phyloP scores from a whole-genome alignment of 1,140 invertebrate genomes.

The Cotesia typhae region DNA sequence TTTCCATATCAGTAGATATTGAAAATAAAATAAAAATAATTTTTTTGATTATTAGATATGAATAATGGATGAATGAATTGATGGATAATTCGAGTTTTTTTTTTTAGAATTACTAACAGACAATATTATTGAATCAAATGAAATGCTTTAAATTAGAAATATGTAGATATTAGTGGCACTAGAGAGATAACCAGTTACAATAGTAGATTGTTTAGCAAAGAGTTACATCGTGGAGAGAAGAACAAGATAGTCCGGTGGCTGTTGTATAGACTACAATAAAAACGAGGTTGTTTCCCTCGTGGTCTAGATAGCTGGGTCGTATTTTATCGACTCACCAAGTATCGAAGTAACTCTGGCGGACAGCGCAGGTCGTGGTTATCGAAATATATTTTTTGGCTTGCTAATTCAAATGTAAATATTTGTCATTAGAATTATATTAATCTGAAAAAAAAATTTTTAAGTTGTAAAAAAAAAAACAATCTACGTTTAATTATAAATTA shows the following conservation, averaged over 20 bases:
- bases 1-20: too few species aligned
- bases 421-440: background rate
- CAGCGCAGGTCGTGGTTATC: slow-evolving; percentile 38
- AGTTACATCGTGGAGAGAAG: background rate
- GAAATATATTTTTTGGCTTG: slow-evolving; percentile 30
- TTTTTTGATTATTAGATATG: too few species aligned
- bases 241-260: background rate
- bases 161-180: too few species aligned
- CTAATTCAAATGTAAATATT: slow-evolving; percentile 10
- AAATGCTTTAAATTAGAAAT: too few species aligned
- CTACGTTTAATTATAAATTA: background rate
- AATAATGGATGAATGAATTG: too few species aligned
- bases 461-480: slow-evolving; percentile 3
- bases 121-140: too few species aligned
- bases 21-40: too few species aligned
- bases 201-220: background rate
- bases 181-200: background rate
- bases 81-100: too few species aligned
- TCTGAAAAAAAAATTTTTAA: background rate
- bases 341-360: slow-evolving; percentile 32
- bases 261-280: slow-evolving; percentile 31
- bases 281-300: slow-evolving; percentile 33
- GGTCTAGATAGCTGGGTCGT: slow-evolving; percentile 37
- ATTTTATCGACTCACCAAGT: slow-evolving; percentile 39
- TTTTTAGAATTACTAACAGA: too few species aligned